phyloP scores from a whole-genome alignment of 2,888 invertebrate genomes.

The Lasioglossum pauxillum region DNA sequence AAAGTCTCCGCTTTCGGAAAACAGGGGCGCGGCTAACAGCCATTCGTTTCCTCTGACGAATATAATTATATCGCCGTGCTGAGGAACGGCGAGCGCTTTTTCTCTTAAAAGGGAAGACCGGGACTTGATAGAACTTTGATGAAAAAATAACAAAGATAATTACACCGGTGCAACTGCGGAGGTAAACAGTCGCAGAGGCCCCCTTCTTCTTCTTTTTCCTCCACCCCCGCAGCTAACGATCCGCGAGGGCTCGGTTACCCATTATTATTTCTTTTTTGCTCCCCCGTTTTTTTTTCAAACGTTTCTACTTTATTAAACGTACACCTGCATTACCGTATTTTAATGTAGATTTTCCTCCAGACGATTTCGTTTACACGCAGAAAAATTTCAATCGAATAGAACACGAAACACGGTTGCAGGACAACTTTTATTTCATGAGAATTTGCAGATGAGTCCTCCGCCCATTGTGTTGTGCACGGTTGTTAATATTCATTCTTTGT shows the following conservation, averaged over 20 bases:
- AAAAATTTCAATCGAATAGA: neutral
- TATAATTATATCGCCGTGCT: conserved; percentile 49
- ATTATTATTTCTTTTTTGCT: neutral
- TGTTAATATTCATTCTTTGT: neutral
- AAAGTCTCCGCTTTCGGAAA: conserved; percentile 40
- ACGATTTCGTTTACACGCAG: neutral
- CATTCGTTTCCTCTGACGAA: conserved; percentile 41
- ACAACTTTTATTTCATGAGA: neutral
- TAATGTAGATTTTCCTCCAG: conserved; percentile 4
- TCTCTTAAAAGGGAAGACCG: conserved; percentile 48
- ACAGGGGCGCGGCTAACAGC: conserved; percentile 23
- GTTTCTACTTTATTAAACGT: conserved; percentile 37
- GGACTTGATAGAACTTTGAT: conserved; percentile 77
- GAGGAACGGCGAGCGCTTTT: conserved; percentile 45
- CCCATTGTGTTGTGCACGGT: neutral
- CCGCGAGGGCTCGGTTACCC: conserved; percentile 42
- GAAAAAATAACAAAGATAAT: conserved; percentile 80
- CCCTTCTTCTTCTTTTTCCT: neutral
- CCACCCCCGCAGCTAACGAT: conserved; percentile 50
- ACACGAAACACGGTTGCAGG: neutral
- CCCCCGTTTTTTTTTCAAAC: conserved; percentile 24
- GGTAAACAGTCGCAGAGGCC: conserved; percentile 51
- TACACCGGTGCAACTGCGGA: conserved; percentile 60
- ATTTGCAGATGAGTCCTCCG: neutral
- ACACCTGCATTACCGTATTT: conserved; percentile 35